These are phyloP conservation scores for Eudyptes chrysolophus DNA, from an alignment of 2,113 vertebrate genomes.

Conservation along the genomic window DNA sequence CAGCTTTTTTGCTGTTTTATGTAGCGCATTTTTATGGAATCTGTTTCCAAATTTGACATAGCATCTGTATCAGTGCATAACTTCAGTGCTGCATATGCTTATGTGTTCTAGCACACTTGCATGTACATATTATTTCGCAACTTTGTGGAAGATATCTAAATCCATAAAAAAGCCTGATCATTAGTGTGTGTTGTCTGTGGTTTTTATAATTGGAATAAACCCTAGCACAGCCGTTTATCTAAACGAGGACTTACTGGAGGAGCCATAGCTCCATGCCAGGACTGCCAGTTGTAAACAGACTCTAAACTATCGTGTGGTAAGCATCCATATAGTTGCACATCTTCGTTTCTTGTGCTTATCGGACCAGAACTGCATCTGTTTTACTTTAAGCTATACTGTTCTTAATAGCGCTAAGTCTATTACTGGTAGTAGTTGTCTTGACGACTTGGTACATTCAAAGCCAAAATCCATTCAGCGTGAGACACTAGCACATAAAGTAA, in stretches of 20 bases:
- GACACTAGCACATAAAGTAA: background rate
- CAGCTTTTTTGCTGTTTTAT: background rate
- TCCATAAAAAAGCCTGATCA: background rate
- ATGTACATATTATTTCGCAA: background rate
- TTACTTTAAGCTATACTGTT: background rate
- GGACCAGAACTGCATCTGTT: background rate
- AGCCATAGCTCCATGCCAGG: background rate
- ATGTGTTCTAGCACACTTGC: background rate
- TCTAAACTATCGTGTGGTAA: background rate
- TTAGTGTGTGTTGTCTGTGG: background rate
- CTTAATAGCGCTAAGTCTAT: background rate
- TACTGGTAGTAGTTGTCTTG: background rate
- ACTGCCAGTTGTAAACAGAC: background rate
- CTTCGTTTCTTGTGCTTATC: background rate
- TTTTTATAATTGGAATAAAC: background rate
- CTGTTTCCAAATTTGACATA: background rate
- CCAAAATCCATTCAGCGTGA: background rate
- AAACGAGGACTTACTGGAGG: background rate
- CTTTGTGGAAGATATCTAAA: background rate
- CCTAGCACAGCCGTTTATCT: background rate
- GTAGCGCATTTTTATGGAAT: background rate
- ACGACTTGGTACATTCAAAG: background rate
- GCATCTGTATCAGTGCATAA: background rate
- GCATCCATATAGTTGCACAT: background rate
- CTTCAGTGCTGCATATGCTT: background rate